Conservation (phyloP, 2,113 vertebrate genomes). For the Silurus meridionalis region DNA sequence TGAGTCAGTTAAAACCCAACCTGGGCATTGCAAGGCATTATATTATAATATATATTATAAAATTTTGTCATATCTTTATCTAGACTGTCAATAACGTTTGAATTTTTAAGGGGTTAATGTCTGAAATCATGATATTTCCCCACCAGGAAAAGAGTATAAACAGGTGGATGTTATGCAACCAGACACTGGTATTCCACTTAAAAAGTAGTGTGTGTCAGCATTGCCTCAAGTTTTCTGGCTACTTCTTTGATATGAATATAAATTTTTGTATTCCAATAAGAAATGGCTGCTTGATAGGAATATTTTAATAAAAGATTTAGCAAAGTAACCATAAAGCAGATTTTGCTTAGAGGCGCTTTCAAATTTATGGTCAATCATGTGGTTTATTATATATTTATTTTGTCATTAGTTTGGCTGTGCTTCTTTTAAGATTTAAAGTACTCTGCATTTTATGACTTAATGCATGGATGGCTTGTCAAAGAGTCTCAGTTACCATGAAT, state of each 20-base stretch:
- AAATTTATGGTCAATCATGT: neutral
- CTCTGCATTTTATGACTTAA: conserved; percentile 1
- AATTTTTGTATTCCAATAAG: neutral
- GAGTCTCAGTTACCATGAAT: neutral
- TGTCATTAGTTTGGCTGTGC: neutral
- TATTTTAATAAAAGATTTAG: neutral
- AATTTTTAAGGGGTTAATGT: neutral
- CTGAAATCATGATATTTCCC: neutral
- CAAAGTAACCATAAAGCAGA: neutral
- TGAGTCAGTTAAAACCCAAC: neutral
- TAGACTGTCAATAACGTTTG: neutral
- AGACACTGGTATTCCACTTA: neutral
- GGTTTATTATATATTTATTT: neutral
- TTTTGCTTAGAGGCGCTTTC: neutral
- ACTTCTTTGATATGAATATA: neutral
- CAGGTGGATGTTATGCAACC: neutral
- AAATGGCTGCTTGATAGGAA: neutral
- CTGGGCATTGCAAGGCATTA: neutral
- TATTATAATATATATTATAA: too few species aligned
- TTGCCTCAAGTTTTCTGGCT: neutral
- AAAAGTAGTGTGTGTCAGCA: neutral
- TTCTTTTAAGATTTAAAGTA: neutral
- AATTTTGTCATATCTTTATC: neutral
- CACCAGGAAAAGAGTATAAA: neutral
- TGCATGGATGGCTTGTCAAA: neutral